phyloP scores from a whole-genome alignment of 2,888 invertebrate species.

The Nephrotoma guestfalica region DNA sequence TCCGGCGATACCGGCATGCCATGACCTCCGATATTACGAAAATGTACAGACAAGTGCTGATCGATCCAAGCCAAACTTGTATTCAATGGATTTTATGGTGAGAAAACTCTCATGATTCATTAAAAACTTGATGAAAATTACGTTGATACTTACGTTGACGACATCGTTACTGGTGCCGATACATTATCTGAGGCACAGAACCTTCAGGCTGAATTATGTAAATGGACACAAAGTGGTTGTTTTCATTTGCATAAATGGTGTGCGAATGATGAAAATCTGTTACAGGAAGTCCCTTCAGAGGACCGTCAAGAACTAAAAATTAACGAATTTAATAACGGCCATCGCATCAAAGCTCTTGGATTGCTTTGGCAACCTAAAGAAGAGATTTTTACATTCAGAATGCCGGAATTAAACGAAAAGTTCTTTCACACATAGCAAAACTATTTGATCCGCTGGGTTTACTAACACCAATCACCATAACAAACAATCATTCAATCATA shows the following conservation, averaged over 20 bases:
- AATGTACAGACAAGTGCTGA: constrained; percentile 8
- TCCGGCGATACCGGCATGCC: constrained; percentile 1
- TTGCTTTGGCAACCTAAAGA: background rate
- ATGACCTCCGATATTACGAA: constrained; percentile 10
- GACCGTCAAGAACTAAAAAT: background rate
- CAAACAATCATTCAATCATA: no score
- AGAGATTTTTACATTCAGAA: background rate
- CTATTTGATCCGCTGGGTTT: background rate
- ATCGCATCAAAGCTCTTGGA: background rate
- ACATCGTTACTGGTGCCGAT: constrained; percentile 10
- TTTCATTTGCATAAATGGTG: background rate
- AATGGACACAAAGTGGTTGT: background rate
- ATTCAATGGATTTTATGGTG: constrained; percentile 11
- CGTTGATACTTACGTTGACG: constrained; percentile 14
- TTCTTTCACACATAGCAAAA: background rate
- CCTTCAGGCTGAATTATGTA: background rate
- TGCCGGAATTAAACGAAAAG: background rate
- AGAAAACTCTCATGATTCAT: background rate
- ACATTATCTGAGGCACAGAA: background rate
- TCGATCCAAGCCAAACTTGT: constrained; percentile 3
- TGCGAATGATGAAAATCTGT: background rate
- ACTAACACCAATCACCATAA: no score
- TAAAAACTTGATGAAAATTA: constrained; percentile 9
- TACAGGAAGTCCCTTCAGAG: background rate
- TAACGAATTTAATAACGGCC: background rate